Evolutionary conservation across 2,113 vertebrate species (phyloP).

Genomic region (Chionomys nivalis): DNA sequence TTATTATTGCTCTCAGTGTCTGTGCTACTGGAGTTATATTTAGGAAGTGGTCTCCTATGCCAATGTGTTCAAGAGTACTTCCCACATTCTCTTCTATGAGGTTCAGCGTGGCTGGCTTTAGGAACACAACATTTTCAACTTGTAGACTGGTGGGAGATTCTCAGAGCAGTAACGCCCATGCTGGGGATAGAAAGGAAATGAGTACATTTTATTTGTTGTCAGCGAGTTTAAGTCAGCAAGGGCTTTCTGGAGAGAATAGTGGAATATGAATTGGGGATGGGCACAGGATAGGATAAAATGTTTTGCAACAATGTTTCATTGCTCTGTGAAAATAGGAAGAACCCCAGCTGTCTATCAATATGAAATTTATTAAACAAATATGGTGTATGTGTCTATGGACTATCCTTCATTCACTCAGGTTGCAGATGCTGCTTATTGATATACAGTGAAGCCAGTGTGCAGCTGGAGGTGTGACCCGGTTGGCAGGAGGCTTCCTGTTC

Average conservation of each 20-base stretch:
- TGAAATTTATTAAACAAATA: constrained; percentile 16
- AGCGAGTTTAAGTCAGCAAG: not conserved
- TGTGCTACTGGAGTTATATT: too few relatives aligned
- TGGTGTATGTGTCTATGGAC: not conserved
- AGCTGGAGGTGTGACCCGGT: too few relatives aligned
- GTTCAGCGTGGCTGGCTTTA: too few relatives aligned
- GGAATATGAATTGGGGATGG: not conserved
- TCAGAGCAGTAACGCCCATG: not conserved
- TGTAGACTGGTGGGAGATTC: not conserved
- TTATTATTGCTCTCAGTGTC: too few relatives aligned
- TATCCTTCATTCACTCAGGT: not conserved
- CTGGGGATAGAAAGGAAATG: not conserved
- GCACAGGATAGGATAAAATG: not conserved
- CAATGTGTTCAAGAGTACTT: too few relatives aligned
- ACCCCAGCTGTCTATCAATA: not conserved
- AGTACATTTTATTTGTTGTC: not conserved
- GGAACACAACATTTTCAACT: not conserved
- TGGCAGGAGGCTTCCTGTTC: not conserved
- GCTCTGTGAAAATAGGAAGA: not conserved
- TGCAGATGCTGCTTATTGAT: not conserved
- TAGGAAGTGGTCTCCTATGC: too few relatives aligned
- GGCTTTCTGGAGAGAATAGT: not conserved
- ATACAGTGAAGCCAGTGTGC: not conserved
- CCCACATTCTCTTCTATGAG: too few relatives aligned
- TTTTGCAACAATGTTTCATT: not conserved